phyloP scores from a whole-genome alignment of 2,113 vertebrate species.

The Phalacrocorax aristotelis region DNA sequence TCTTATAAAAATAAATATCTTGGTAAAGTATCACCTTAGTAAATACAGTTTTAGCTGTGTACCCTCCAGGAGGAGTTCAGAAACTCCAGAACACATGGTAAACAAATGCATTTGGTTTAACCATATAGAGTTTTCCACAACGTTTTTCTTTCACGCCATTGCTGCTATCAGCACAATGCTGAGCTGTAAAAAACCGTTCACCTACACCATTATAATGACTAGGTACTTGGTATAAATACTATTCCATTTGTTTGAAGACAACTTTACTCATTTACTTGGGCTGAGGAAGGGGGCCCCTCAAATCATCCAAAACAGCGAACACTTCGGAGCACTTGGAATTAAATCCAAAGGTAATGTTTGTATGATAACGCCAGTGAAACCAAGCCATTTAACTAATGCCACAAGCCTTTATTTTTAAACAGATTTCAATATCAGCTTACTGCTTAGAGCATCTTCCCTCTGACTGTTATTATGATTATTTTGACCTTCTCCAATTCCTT shows the following conservation, averaged over 20 bases:
- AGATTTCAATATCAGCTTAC: not conserved
- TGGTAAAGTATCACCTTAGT: not conserved
- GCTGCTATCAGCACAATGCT: not conserved
- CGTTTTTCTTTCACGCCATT: not conserved
- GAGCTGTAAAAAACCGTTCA: not conserved
- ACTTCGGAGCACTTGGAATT: not conserved
- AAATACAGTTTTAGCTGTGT: not conserved
- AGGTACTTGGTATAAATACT: not conserved
- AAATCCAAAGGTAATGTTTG: not conserved
- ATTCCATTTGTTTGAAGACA: not conserved
- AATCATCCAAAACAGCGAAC: not conserved
- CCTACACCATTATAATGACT: not conserved
- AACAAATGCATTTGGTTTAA: not conserved
- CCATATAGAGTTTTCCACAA: not conserved
- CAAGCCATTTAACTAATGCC: not conserved
- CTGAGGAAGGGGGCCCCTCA: not conserved
- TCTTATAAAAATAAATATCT: not conserved
- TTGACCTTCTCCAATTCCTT: not conserved
- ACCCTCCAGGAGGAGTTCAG: not conserved
- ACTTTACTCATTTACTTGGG: not conserved
- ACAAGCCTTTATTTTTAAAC: not conserved
- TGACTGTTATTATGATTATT: not conserved
- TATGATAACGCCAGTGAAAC: not conserved
- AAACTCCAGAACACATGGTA: not conserved
- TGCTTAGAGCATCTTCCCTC: not conserved